Evolutionary conservation across 2,113 vertebrate genomes (phyloP), one percentile per base, ranked within the genome.

Genomic region (Charadrius vociferus): DNA sequence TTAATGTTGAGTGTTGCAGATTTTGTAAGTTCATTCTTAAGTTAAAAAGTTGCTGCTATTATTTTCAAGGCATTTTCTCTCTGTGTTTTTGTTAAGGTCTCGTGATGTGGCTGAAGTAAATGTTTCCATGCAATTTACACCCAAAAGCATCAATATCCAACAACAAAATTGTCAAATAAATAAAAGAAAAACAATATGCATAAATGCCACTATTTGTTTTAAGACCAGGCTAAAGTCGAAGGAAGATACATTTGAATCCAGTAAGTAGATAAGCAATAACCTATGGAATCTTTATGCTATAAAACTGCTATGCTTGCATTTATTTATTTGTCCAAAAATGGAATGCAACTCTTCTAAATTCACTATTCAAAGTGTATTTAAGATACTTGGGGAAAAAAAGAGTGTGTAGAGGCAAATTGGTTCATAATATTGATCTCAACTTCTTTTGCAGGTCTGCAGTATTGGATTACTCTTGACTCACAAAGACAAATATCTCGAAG

Each of bases 91-190:
- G 81, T 81, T 49, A 92, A 99, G 99, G 99, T 99, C 99, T 95
- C 99, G 99, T 86, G 99, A 99, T 89, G 99, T 99, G 74, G 99
- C 99, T 56, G 98, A 99, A 90, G 98, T 99, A 72, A 98, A 92
- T 73, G 98, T 98, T 95, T 97, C 98, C 70, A 99, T 99, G 99
- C 98, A 97, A 14, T 99, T 99, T 92, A 89, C 97, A 23, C 99
- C 99, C 6, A 97, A 91, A 63, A 99, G 98, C 96, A 99, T 99
- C 95, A 99, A 99, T 95, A 98, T 99, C 81, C 98, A 99, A 90
- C 98, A 99, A 98, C 93, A 98, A 92, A 98, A 98, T 47, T 99
- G 99, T 88, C 97, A 90, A 24, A 89, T 98, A 32, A 96, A 97
- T 6, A 98, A 96, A 81, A 98, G 97, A 68, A 98, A 96, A 74